Percentiles rank a stretch among this genome's conserved stretches.
Conservation (phyloP, 2,888 invertebrate genomes). For the Shargacucullia verbasci region DNA sequence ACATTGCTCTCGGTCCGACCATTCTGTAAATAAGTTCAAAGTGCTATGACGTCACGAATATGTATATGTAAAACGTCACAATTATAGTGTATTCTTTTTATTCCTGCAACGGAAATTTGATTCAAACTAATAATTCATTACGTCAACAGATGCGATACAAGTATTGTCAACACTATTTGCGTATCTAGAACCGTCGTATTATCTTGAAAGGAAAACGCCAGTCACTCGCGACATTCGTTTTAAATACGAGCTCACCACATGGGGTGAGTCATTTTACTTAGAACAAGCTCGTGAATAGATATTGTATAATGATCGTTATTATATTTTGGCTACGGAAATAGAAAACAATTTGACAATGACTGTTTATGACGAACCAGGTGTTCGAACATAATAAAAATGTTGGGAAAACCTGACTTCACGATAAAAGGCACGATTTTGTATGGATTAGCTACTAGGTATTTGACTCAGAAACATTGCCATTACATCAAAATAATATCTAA, state of each 20-base stretch:
- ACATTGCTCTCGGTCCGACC: neutral
- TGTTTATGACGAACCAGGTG: neutral
- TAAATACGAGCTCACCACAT: conserved; percentile 1
- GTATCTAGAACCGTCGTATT: neutral
- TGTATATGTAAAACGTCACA: conserved; percentile 5
- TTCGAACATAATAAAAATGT: neutral
- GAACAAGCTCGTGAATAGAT: neutral
- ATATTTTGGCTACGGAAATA: neutral
- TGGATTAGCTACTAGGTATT: neutral
- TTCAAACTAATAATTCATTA: conserved; percentile 16
- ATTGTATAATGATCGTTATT: neutral
- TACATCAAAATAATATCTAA: neutral
- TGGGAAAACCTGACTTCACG: conserved; percentile 20
- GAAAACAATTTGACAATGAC: neutral
- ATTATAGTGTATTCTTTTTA: conserved; percentile 13
- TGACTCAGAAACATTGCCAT: neutral
- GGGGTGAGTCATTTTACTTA: conserved; percentile 21
- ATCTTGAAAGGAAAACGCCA: conserved; percentile 28
- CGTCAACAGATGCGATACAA: conserved; percentile 2
- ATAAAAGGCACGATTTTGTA: neutral
- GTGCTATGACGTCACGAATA: conserved; percentile 18
- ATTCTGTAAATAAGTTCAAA: conserved; percentile 17
- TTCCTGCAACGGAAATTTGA: conserved; percentile 3
- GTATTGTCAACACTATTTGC: conserved; percentile 1
- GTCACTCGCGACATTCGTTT: conserved; percentile 2